A percentile compares a stretch with the other conserved stretches of the same genome.
These are phyloP conservation scores for Rhadinocentrus ornatus DNA, from an alignment of 2,797 vertebrate genomes.

Conservation along the genomic window DNA sequence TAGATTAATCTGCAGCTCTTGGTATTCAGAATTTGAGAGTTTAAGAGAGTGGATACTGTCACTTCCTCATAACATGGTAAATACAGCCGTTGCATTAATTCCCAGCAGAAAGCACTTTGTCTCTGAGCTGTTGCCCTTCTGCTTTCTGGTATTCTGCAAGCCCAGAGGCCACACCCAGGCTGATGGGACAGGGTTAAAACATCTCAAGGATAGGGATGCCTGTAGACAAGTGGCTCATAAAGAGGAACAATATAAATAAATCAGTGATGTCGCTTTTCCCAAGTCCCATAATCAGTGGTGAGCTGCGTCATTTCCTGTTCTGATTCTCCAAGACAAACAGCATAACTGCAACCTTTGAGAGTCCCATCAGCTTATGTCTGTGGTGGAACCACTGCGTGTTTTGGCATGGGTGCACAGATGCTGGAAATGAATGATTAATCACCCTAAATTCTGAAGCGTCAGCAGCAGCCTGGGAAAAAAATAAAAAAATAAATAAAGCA, in stretches of 20 bases:
- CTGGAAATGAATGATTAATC: conserved; percentile 70
- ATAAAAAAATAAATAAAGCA: too few relatives aligned
- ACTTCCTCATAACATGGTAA: not conserved
- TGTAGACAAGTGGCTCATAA: conserved; percentile 18
- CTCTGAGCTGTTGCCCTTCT: conserved; percentile 24
- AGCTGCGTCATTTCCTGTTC: conserved; percentile 34
- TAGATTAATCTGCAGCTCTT: not conserved
- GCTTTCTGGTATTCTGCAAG: conserved; percentile 15
- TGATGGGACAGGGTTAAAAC: conserved; percentile 25
- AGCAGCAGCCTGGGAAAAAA: conserved; percentile 19
- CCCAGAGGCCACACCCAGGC: conserved; percentile 16
- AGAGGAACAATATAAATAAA: conserved; percentile 45
- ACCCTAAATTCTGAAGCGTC: conserved; percentile 47
- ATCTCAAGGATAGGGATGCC: conserved; percentile 29
- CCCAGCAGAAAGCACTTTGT: not conserved
- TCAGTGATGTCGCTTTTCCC: conserved; percentile 18
- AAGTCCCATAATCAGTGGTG: conserved; percentile 41
- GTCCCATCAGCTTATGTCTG: conserved; percentile 39
- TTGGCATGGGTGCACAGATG: conserved; percentile 51
- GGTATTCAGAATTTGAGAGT: not conserved
- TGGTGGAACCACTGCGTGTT: conserved; percentile 29
- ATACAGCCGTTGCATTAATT: conserved; percentile 10
- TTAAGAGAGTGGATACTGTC: not conserved
- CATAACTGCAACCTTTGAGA: conserved; percentile 50
- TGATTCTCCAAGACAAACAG: conserved; percentile 54